These are phyloP conservation scores for Dorcus parallelipipedus DNA, from an alignment of 2,888 invertebrate species.

Conservation along the genomic window DNA sequence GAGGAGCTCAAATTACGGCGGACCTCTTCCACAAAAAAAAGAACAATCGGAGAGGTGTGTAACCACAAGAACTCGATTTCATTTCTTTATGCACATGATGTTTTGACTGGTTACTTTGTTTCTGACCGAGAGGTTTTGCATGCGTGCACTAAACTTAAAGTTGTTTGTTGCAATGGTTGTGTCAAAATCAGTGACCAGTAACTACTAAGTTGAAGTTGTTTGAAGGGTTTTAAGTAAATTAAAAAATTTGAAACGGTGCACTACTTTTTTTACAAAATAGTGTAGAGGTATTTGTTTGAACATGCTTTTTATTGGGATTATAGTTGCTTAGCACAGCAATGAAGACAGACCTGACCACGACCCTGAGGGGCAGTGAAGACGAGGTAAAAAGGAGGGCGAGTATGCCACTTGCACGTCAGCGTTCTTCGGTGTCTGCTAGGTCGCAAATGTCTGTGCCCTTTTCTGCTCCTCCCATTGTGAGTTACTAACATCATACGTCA, in stretches of 20 bases:
- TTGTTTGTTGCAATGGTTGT: too few relatives aligned
- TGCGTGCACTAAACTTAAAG: too few relatives aligned
- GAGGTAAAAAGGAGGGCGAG: slow-evolving; percentile 36
- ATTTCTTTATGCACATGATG: neutral
- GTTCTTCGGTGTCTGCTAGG: slow-evolving; percentile 45
- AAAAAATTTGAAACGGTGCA: too few relatives aligned
- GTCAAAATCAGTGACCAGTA: too few relatives aligned
- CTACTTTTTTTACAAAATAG: too few relatives aligned
- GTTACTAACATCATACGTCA: slow-evolving; percentile 26
- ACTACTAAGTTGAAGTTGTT: too few relatives aligned
- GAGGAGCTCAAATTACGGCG: slow-evolving; percentile 16
- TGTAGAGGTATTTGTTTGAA: too few relatives aligned
- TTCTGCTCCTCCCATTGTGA: slow-evolving; percentile 47
- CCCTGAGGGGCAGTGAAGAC: slow-evolving; percentile 40
- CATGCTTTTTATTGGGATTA: slow-evolving; percentile 18
- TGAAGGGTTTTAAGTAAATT: too few relatives aligned
- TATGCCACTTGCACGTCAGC: slow-evolving; percentile 49
- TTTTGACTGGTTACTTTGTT: neutral
- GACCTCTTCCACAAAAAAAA: too few relatives aligned
- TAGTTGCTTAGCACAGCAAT: slow-evolving; percentile 75
- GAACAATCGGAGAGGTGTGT: slow-evolving; percentile 39
- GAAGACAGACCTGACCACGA: slow-evolving; percentile 69
- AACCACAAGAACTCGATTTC: neutral
- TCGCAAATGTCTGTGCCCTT: slow-evolving; percentile 51
- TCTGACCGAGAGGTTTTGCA: neutral